phyloP scores from a whole-genome alignment of 2,888 invertebrate genomes.

The Alloscopus bannaensis region DNA sequence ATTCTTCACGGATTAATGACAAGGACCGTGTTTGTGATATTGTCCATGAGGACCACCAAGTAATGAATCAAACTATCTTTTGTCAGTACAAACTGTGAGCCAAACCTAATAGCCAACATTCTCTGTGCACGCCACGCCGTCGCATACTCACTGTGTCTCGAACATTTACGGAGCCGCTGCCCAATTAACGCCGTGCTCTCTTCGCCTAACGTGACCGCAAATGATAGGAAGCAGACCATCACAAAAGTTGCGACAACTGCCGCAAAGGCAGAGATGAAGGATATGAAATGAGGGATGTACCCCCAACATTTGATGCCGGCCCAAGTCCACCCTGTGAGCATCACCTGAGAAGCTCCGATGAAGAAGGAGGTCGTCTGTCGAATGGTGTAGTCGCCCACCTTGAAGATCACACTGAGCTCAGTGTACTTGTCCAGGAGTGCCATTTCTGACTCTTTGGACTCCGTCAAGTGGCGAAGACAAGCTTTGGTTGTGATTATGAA shows the following conservation, averaged over 20 bases:
- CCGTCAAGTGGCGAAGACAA: too few species aligned
- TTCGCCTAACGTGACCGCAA: not conserved
- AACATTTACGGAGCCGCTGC: not conserved
- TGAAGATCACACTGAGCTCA: slow-evolving; percentile 20
- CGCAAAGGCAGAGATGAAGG: not conserved
- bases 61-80: not conserved
- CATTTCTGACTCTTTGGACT: too few species aligned
- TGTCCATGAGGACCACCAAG: slow-evolving; percentile 19
- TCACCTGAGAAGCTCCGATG: not conserved
- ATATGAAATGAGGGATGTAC: slow-evolving; percentile 6
- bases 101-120: slow-evolving; percentile 24
- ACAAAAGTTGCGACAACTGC: not conserved
- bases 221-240: not conserved
- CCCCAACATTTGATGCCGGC: slow-evolving; percentile 12
- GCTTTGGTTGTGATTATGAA: too few species aligned
- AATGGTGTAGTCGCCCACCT: slow-evolving; percentile 13
- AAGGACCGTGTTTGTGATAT: slow-evolving; percentile 25
- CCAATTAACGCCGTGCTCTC: slow-evolving; percentile 11
- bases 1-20: slow-evolving; percentile 32
- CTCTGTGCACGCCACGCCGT: slow-evolving; percentile 14
- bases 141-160: not conserved
- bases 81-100: slow-evolving; percentile 10
- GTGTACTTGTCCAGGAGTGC: not conserved
- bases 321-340: slow-evolving; percentile 17
- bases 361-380: not conserved